These are phyloP conservation scores for Malurus cyaneus DNA, from an alignment of 2,113 vertebrate species.

Conservation along the genomic window DNA sequence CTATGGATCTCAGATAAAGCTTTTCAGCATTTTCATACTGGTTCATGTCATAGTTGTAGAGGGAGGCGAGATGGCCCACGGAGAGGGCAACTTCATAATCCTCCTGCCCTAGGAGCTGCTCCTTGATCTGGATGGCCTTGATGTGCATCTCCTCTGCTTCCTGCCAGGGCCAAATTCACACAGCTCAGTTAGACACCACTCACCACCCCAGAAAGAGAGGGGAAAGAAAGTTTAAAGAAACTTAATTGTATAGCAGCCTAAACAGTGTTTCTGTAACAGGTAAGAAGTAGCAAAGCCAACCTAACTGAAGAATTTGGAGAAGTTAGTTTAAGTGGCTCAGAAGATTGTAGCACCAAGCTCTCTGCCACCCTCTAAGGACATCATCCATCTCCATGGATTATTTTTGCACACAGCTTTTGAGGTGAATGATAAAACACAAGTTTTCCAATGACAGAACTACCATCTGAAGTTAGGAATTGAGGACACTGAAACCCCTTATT, in stretches of 20 bases:
- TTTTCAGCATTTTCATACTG: conserved; percentile 97
- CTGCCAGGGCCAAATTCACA: conserved; percentile 64
- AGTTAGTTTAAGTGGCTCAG: not conserved
- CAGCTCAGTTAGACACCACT: not conserved
- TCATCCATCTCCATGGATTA: accelerated
- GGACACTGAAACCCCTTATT: accelerated
- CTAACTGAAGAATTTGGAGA: no score
- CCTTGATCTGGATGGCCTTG: conserved; percentile 99
- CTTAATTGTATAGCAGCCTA: accelerated
- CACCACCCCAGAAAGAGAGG: accelerated
- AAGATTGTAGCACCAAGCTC: not conserved
- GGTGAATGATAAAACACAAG: not conserved
- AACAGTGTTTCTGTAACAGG: not conserved
- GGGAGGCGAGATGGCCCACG: conserved; percentile 95
- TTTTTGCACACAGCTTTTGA: not conserved
- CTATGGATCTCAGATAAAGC: conserved; percentile 96
- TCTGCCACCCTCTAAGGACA: not conserved
- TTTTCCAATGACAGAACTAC: not conserved
- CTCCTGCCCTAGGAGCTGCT: conserved; percentile 96
- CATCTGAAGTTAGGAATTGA: accelerated
- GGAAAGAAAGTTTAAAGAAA: not conserved
- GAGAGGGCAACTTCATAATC: conserved; percentile 98
- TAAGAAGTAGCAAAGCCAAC: not conserved
- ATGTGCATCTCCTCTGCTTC: conserved; percentile 99
- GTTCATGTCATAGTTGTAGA: conserved; percentile 99